Evolutionary conservation across 2,113 vertebrate genomes (phyloP).

Genomic region (Eudyptes chrysolophus): DNA sequence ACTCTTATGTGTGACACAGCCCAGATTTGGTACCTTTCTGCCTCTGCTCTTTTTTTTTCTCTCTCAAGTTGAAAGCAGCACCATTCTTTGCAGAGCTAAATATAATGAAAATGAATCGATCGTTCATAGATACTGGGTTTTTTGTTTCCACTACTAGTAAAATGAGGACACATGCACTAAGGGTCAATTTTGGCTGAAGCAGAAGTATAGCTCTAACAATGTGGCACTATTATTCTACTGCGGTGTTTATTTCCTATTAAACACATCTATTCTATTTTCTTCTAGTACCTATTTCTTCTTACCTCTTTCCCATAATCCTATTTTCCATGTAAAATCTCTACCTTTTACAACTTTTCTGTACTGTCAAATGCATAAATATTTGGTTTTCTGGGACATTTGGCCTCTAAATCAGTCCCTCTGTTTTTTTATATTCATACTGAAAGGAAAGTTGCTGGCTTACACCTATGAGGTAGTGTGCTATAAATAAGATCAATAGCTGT

Average conservation of each 20-base stretch:
- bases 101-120: neutral
- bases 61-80: neutral
- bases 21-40: neutral
- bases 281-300: neutral
- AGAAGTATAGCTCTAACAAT: neutral
- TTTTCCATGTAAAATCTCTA: neutral
- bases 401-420: neutral
- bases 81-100: neutral
- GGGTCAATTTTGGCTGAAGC: neutral
- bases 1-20: neutral
- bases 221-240: neutral
- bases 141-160: neutral
- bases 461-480: neutral
- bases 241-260: neutral
- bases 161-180: neutral
- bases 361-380: neutral
- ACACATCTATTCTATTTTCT: neutral
- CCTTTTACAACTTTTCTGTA: neutral
- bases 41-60: neutral
- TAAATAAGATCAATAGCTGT: conserved; percentile 1
- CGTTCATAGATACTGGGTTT: neutral
- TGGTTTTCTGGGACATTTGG: neutral
- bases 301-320: neutral
- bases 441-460: neutral
- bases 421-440: neutral